Percentiles rank a stretch among this genome's conserved stretches.
phyloP scores from a whole-genome alignment of 1,140 invertebrate genomes.

The Tetramorium alpestre region DNA sequence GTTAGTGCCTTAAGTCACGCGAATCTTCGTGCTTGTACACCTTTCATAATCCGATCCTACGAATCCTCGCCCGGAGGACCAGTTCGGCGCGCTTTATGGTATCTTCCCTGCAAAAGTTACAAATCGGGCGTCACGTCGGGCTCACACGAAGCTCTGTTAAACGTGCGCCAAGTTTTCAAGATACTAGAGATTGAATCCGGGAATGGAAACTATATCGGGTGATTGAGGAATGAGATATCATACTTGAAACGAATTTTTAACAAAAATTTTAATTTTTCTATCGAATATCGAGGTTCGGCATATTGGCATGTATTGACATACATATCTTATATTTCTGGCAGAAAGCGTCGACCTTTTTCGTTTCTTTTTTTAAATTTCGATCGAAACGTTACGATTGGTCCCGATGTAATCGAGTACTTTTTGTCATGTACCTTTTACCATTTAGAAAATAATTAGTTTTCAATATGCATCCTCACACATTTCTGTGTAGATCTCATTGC shows the following conservation, averaged over 20 bases:
- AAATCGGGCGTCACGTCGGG: constrained; percentile 20
- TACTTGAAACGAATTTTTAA: neutral
- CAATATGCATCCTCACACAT: neutral
- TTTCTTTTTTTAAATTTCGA: neutral
- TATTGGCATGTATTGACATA: constrained; percentile 8
- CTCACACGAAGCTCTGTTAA: constrained; percentile 7
- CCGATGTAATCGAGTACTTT: neutral
- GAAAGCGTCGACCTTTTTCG: neutral
- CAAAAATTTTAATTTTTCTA: neutral
- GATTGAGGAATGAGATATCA: neutral
- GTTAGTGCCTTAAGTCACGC: constrained; percentile 83
- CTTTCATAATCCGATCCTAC: constrained; percentile 72
- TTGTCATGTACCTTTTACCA: neutral
- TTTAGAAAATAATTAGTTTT: neutral
- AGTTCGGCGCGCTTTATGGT: constrained; percentile 48
- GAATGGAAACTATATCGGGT: constrained; percentile 1
- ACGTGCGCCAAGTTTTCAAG: constrained; percentile 12
- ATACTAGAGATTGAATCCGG: constrained; percentile 4
- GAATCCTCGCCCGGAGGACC: constrained; percentile 68
- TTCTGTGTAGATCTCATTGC: constrained; percentile 15
- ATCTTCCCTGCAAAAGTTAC: constrained; percentile 27
- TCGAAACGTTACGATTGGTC: neutral
- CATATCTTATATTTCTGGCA: neutral
- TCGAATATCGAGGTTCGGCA: neutral
- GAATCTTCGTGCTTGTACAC: constrained; percentile 76